These are phyloP conservation scores for Pachyramphus minor DNA, from an alignment of 2,113 vertebrate genomes.

Conservation along the genomic window DNA sequence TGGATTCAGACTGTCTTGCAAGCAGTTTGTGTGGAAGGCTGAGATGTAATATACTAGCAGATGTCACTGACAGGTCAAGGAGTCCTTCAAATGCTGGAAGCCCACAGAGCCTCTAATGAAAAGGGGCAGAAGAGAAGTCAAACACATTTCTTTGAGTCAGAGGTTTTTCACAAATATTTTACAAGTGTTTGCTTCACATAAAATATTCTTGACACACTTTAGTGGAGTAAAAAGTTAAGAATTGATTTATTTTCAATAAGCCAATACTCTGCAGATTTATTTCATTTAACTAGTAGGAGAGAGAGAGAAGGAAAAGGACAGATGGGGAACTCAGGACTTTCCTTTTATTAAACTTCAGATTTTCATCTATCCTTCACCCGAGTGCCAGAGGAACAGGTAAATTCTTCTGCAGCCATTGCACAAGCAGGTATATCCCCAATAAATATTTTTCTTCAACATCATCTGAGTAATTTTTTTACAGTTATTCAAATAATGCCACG, in stretches of 20 bases:
- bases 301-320: background rate
- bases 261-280: background rate
- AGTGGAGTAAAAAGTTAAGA: background rate
- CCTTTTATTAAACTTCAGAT: background rate
- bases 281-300: background rate
- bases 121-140: background rate
- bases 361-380: background rate
- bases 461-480: background rate
- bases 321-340: background rate
- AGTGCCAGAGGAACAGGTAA: background rate
- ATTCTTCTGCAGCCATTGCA: background rate
- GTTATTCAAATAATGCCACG: background rate
- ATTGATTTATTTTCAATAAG: background rate
- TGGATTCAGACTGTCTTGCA: slow-evolving; percentile 5
- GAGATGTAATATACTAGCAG: background rate
- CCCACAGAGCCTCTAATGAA: background rate
- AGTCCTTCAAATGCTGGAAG: slow-evolving; percentile 24
- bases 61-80: slow-evolving; percentile 24
- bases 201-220: background rate
- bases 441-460: background rate
- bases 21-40: background rate
- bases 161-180: background rate
- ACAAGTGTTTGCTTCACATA: background rate
- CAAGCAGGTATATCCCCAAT: background rate
- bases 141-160: background rate